Conservation (phyloP, 1,140 invertebrate species). For the Hycleus phaleratus region DNA sequence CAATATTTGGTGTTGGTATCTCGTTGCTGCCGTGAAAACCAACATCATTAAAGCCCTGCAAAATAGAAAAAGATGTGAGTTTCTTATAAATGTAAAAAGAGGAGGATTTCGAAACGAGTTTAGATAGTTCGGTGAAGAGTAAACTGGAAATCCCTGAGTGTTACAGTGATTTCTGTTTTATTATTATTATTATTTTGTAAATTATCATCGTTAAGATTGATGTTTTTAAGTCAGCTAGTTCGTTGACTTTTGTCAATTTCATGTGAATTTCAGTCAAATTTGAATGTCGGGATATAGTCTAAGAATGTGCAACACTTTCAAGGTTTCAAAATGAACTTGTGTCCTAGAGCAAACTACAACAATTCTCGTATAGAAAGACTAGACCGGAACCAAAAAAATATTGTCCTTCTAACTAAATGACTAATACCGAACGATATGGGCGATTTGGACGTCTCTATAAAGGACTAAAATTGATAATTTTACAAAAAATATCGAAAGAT, state of each 20-base stretch:
- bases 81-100: neutral
- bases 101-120: neutral
- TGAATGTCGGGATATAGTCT: slow-evolving; percentile 4
- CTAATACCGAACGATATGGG: neutral
- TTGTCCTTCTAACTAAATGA: neutral
- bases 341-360: neutral
- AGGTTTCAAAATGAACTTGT: slow-evolving; percentile 8
- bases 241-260: slow-evolving; percentile 1
- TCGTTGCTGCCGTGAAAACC: slow-evolving; percentile 82
- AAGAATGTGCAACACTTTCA: slow-evolving; percentile 7
- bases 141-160: too few relatives aligned
- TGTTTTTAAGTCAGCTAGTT: neutral
- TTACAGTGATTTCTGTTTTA: neutral
- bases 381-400: too few relatives aligned
- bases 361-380: neutral
- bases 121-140: neutral
- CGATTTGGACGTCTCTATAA: too few relatives aligned
- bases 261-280: neutral
- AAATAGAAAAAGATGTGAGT: slow-evolving; percentile 10
- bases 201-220: too few relatives aligned
- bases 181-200: too few relatives aligned
- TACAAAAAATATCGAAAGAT: neutral
- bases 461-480: too few relatives aligned
- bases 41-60: slow-evolving; percentile 82
- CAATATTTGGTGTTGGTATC: slow-evolving; percentile 79